Evolutionary conservation across 2,797 vertebrate species (phyloP), one percentile per base, ranked within the genome.

Genomic region (Limnodromus scolopaceus): DNA sequence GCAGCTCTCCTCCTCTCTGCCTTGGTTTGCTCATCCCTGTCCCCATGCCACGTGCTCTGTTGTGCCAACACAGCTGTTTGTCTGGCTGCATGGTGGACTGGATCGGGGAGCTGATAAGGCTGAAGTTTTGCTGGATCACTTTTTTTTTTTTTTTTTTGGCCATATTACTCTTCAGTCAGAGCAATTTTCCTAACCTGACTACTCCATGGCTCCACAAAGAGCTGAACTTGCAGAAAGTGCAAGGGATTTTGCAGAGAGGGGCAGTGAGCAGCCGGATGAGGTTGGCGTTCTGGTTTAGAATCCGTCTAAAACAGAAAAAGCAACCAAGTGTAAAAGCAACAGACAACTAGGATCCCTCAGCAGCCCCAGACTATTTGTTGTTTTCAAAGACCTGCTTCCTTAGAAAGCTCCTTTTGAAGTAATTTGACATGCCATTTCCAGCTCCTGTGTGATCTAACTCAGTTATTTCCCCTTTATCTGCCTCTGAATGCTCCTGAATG

Each of bases 351-450:
- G 77, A 93, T 96, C 84, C 88, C 91, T 82, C 80, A 89, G 94
- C 88, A 92, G 85, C 84, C 70, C 58, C 86, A 87, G 92, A 82
- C 88, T 87, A 93, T 96, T 96, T 95, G 91, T 94, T 96, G 86
- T 96, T 95, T 95, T 97, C 95, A 95, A 96, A 96, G 93, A 90
- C 66, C 90, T 96, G 91, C 74, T 95, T 96, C 94, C 88, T 95
- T 86, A 95, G 90, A 94, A 96, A 96, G 86, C 80, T 88, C 30
- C 92, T 93, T 96, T 95, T 95, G 96, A 96, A 96, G 93, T 93
- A 81, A 89, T 96, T 96, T 94, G 95, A 96, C 58, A 45, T 84
- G 92, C 92, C 93, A 72, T 95, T 96, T 94, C 80, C 86, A 96
- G 85, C 85, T 96, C 60, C 90, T 61, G 46, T 96, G 81, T 96